phyloP scores from a whole-genome alignment of 2,888 invertebrate species.

The Drosophila trichaetosa region DNA sequence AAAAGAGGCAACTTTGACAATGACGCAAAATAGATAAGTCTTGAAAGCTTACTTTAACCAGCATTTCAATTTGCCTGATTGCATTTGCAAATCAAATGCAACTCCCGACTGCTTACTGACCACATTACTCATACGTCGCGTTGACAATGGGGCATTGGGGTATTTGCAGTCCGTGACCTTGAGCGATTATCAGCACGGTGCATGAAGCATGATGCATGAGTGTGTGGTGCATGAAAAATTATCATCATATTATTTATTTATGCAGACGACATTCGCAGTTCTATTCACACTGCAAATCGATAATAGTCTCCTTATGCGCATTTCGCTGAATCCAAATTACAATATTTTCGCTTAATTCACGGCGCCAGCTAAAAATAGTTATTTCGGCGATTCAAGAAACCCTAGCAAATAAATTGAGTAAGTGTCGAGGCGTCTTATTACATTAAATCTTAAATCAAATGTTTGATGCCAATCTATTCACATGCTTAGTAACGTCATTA shows the following conservation, averaged over 20 bases:
- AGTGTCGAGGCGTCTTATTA: neutral
- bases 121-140: slow-evolving; percentile 63
- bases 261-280: slow-evolving; percentile 27
- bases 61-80: slow-evolving; percentile 67
- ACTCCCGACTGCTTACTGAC: slow-evolving; percentile 12
- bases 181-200: slow-evolving; percentile 22
- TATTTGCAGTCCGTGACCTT: slow-evolving; percentile 30
- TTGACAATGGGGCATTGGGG: slow-evolving; percentile 16
- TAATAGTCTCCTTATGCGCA: slow-evolving; percentile 48
- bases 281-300: slow-evolving; percentile 32
- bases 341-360: slow-evolving; percentile 17
- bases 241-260: slow-evolving; percentile 46
- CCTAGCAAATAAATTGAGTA: slow-evolving; percentile 29
- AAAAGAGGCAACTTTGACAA: neutral
- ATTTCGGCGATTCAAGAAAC: slow-evolving; percentile 28
- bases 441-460: neutral
- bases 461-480: neutral
- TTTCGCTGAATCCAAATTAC: slow-evolving; percentile 30
- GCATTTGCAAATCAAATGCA: slow-evolving; percentile 69
- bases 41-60: slow-evolving; percentile 15
- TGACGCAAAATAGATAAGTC: neutral
- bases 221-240: slow-evolving; percentile 12
- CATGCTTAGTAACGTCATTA: neutral
- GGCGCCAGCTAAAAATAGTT: slow-evolving; percentile 19
- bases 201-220: slow-evolving; percentile 1